Base-by-base conservation (phyloP, 2,797 vertebrate genomes). In the Tokudaia tokunoshimensis region DNA sequence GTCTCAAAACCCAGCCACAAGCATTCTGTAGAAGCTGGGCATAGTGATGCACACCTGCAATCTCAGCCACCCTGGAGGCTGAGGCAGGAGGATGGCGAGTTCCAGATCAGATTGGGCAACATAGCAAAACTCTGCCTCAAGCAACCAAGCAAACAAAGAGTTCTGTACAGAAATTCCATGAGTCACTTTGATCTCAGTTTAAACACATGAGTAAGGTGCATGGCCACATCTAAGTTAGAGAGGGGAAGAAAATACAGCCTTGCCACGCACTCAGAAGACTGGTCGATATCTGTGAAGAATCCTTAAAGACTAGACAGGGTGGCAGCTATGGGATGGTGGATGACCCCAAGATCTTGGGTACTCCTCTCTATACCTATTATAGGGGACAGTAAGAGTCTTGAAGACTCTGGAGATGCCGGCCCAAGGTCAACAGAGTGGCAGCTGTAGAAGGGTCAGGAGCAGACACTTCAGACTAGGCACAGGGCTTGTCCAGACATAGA, bases 391-490 rank as follows among this genome's bases (percentile, higher is more conserved):
- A 57, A 26, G 17, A 1, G 34, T 24, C 3, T n/a, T 34, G 70
- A 67, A 15, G 86, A 76, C 44, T 80, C 59, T 22, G 19, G 41
- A 63, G 34, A 75, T 41, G 78, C 79, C 57, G 26, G 47, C 67
- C 34, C 24, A 44, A 91, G 93, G 92, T 92, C 67, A 76, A 17
- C 34, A 50, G 55, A 15, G n/a, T 22, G 31, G 61, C 84, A 52
- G 6, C 41, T 29, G 13, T 11, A 29, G n/a, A 75, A 86, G 50
- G 91, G 55, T 75, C 55, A 24, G 74, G 94, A 88, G 59, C 34
- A 81, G 37, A 24, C 29, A 41, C 95, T 85, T 91, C 61, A 61
- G 92, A 91, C 84, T 63, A 74, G 74, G 15, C 14, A 74, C 41
- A 37, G 50, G 81, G 37, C 95, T 72, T 91, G 89, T 70, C 65